Base-by-base conservation (phyloP, 2,797 vertebrate genomes). In the Diglossa cyanea region DNA sequence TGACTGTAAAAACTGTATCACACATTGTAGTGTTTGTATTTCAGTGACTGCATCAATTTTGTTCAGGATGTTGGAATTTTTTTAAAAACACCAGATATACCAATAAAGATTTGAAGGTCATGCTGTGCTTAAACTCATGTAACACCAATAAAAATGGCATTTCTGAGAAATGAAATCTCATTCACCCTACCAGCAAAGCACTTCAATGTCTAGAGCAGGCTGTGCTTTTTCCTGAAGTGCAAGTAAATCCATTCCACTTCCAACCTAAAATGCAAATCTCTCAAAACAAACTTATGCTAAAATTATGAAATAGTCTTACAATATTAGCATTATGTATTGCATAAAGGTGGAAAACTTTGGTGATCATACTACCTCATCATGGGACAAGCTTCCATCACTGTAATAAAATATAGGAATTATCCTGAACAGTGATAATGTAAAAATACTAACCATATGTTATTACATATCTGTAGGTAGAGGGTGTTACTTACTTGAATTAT, bases 121-220 rank as follows among this genome's bases (percentile, higher is more conserved):
- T 28, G 15, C 30, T 92, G 51, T 75, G 63, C 48, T 92, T 74
- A 54, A 45, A 67, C 39, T 93, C 71, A 62, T 68, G 78, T 48
- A 85, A 65, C 60, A 85, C 48, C 42, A 89, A 16, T 39, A 76
- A 44, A 57, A 95, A 93, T 58, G 51, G 20, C 20, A 60, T 61
- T 92, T 95, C 61, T 88, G 72, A 65, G 55, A 86, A 76, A 57
- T 63, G 28, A 87, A 92, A 80, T 75, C 61, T 92, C 53, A 8
- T 55, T 86, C 55, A 42, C 11, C 10, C 39, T 78, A 53, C 50
- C 37, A 84, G 44, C 25, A 87, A 88, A 88, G 21, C 28, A 14
- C 33, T 72, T 77, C 66, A 76, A 18, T 45, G 37, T 79, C 66
- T 70, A n/a, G 47, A 30, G n/a, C 58, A 73, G 62, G 40, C 31